phyloP scores from a whole-genome alignment of 1,140 invertebrate genomes.

The Venturia canescens region DNA sequence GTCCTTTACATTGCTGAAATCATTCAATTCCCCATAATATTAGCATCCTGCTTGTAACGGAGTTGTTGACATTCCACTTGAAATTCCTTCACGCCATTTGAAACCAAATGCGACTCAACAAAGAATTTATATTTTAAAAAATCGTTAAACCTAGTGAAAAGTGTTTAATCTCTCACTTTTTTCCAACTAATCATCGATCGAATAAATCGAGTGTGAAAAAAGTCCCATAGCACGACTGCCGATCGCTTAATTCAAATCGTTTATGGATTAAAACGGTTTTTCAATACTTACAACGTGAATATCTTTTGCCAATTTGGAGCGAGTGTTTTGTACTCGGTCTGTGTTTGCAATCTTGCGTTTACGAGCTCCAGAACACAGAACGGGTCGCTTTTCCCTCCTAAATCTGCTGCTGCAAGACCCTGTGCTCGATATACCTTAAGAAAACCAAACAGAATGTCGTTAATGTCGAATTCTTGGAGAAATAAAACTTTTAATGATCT shows the following conservation, averaged over 20 bases:
- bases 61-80: no score
- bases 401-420: conserved; percentile 92
- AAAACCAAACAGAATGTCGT: conserved; percentile 49
- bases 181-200: no score
- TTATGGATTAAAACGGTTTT: not conserved
- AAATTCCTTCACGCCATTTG: no score
- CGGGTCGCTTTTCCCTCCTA: conserved; percentile 96
- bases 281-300: conserved; percentile 93
- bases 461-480: conserved; percentile 39
- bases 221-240: no score
- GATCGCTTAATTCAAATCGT: not conserved
- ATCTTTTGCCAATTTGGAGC: conserved; percentile 98
- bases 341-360: conserved; percentile 96
- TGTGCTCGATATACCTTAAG: conserved; percentile 87
- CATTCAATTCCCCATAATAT: no score
- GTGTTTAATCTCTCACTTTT: no score
- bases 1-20: conserved; percentile 94
- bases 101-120: not conserved
- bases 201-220: no score
- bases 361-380: conserved; percentile 98
- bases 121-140: no score
- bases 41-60: conserved; percentile 7
- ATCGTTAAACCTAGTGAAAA: not conserved
- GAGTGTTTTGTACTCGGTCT: conserved; percentile 99
- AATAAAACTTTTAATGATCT: not conserved